These are phyloP conservation scores for Phaedon cochleariae DNA, from an alignment of 2,888 invertebrate species.

Conservation along the genomic window DNA sequence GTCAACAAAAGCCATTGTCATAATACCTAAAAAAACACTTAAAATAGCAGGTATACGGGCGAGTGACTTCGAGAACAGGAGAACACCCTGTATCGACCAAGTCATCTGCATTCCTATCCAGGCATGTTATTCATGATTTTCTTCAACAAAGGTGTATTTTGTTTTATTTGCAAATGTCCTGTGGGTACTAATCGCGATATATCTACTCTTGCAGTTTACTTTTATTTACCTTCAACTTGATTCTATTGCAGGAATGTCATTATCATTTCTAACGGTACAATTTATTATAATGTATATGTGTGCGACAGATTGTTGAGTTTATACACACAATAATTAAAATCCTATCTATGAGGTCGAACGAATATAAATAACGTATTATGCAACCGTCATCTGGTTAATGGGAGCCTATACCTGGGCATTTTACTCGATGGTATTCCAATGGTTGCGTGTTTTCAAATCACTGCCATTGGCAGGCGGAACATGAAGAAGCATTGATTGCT, in stretches of 20 bases:
- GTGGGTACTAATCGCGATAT: not conserved
- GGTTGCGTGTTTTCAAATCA: not conserved
- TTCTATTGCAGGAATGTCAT: conserved; percentile 34
- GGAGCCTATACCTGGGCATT: conserved; percentile 9
- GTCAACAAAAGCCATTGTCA: too few species aligned
- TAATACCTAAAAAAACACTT: too few species aligned
- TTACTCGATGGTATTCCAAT: not conserved
- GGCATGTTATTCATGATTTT: too few species aligned
- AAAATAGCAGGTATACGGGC: too few species aligned
- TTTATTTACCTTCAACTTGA: conserved; percentile 35
- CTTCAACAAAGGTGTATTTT: too few species aligned
- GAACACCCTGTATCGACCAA: too few species aligned
- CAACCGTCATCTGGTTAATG: conserved; percentile 38
- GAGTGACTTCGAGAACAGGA: too few species aligned
- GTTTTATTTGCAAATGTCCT: not conserved
- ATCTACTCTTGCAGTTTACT: conserved; percentile 20
- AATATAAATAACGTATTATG: conserved; percentile 36
- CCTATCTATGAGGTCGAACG: conserved; percentile 33
- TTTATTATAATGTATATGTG: conserved; percentile 31
- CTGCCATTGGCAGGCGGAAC: conserved; percentile 6
- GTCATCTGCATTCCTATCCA: too few species aligned
- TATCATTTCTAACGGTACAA: conserved; percentile 38
- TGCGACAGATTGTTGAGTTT: conserved; percentile 38
- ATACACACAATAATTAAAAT: conserved; percentile 38
- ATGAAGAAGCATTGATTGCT: not conserved